A percentile compares a stretch with the other conserved stretches of the same genome.
Conservation (phyloP, 2,113 vertebrate species). For the Scatophagus argus region DNA sequence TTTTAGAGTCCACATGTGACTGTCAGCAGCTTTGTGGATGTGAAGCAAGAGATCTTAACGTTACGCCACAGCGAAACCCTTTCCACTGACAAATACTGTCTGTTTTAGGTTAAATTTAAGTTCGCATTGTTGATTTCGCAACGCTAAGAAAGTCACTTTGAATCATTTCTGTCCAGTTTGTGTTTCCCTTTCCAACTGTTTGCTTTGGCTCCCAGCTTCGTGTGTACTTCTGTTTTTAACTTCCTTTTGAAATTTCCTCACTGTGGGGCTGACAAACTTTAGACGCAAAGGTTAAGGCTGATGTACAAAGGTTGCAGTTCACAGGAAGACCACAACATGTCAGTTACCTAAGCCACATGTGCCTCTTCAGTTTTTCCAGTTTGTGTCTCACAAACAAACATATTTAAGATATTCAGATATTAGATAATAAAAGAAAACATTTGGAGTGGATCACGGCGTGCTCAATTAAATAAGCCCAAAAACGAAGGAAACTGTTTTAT, state of each 20-base stretch:
- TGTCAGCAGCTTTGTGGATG: background rate
- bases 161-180: background rate
- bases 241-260: conserved; percentile 52
- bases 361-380: conserved; percentile 28
- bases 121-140: background rate
- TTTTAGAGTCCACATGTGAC: conserved; percentile 31
- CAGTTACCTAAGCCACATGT: conserved; percentile 8
- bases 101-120: background rate
- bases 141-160: conserved; percentile 30
- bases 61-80: conserved; percentile 11
- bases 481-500: background rate
- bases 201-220: conserved; percentile 37
- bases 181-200: conserved; percentile 40
- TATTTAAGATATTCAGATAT: conserved; percentile 4
- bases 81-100: background rate
- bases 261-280: background rate
- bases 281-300: background rate
- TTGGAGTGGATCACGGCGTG: background rate
- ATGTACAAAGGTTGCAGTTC: conserved; percentile 7
- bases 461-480: background rate
- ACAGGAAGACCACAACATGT: conserved; percentile 61
- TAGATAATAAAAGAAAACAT: background rate
- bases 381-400: background rate
- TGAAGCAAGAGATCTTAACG: conserved; percentile 22
- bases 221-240: conserved; percentile 69